Conservation (phyloP, 2,113 vertebrate genomes). For the Corynorhinus townsendii region DNA sequence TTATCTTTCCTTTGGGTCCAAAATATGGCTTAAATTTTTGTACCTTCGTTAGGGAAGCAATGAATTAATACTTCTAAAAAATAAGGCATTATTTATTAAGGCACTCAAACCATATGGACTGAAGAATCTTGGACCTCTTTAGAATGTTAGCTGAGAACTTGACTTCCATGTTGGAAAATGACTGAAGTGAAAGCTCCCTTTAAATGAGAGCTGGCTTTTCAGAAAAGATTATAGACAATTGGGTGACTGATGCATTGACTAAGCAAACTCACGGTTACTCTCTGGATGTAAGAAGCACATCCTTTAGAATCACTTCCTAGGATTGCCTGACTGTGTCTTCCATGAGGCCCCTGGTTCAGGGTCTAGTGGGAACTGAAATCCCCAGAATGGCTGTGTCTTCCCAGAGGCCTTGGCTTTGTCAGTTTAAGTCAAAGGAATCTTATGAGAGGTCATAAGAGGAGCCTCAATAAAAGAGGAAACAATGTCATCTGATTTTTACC, state of each 20-base stretch:
- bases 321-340: not conserved
- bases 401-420: not conserved
- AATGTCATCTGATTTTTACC: not conserved
- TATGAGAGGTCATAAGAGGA: not conserved
- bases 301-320: not conserved
- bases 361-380: not conserved
- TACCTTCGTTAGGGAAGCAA: not conserved
- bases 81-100: slow-evolving; percentile 53
- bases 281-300: not conserved
- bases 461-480: not conserved
- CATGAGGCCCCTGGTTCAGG: not conserved
- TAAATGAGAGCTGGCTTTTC: not conserved
- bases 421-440: not conserved
- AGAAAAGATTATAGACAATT: not conserved
- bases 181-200: not conserved
- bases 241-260: not conserved
- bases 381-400: rapidly evolving
- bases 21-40: not conserved
- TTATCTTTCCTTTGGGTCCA: not conserved
- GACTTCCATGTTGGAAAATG: not conserved
- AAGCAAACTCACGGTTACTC: not conserved
- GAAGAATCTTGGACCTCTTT: not conserved
- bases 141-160: not conserved
- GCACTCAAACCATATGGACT: not conserved
- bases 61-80: slow-evolving; percentile 58